Conservation (phyloP, 2,797 vertebrate genomes). For the Sebastes matsubarae region DNA sequence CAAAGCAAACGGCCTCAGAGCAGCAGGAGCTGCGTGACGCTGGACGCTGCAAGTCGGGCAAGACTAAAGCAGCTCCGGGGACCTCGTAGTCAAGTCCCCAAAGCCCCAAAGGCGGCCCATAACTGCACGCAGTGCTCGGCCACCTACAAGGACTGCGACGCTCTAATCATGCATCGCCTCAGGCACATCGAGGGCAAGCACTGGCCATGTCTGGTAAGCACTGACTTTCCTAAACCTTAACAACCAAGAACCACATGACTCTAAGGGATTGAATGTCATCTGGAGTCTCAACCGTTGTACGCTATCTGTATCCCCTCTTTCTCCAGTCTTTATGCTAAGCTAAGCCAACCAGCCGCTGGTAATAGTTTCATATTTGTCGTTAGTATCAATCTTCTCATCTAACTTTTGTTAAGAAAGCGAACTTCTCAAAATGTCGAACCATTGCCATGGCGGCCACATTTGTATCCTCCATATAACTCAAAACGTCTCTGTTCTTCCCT, state of each 20-base stretch:
- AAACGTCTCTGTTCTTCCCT: neutral
- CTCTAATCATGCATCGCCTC: conserved; percentile 85
- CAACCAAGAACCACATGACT: neutral
- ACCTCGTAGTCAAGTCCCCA: conserved; percentile 74
- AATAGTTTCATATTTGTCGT: neutral
- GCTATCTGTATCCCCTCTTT: neutral
- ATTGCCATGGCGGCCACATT: neutral
- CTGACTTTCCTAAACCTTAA: neutral
- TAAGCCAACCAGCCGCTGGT: neutral
- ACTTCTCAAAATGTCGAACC: neutral
- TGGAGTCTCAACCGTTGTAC: neutral
- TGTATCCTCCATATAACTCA: neutral
- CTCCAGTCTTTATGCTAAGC: neutral
- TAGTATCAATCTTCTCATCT: too few relatives aligned
- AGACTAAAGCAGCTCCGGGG: conserved; percentile 78
- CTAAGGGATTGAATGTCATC: neutral
- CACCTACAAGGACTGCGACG: conserved; percentile 82
- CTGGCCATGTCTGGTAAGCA: conserved; percentile 86
- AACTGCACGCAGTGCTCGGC: conserved; percentile 80
- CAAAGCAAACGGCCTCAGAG: conserved; percentile 59
- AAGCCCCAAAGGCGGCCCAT: conserved; percentile 74
- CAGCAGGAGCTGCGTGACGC: conserved; percentile 58
- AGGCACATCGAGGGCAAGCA: conserved; percentile 86
- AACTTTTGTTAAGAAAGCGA: too few relatives aligned
- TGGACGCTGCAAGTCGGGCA: conserved; percentile 73